These are phyloP conservation scores for Stigmatopora argus DNA, from an alignment of 2,113 vertebrate species.

Conservation along the genomic window DNA sequence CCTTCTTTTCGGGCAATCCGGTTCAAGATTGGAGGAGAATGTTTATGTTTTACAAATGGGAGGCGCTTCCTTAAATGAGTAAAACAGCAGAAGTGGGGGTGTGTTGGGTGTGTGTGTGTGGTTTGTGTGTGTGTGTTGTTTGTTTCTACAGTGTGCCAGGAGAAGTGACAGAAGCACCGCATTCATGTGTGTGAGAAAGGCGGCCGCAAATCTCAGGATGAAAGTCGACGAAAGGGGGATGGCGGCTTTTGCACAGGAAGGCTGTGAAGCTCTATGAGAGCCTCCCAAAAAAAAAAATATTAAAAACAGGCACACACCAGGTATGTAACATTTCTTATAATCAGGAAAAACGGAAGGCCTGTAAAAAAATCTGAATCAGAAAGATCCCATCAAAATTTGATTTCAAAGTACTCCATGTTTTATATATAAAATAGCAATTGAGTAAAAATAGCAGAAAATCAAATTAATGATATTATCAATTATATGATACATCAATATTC, in stretches of 20 bases:
- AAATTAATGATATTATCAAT: no score
- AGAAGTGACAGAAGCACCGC: constrained; percentile 71
- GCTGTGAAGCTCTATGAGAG: constrained; percentile 55
- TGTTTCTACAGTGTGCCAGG: constrained; percentile 66
- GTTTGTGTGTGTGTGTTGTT: constrained; percentile 51
- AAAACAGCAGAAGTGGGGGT: background rate
- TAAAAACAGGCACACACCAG: constrained; percentile 32
- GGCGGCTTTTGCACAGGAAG: constrained; percentile 63
- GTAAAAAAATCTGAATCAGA: no score
- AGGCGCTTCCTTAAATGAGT: background rate
- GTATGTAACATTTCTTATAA: no score
- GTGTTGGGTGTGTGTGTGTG: constrained; percentile 19
- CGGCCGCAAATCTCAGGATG: constrained; percentile 57
- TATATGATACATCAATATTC: no score
- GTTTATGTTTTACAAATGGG: background rate
- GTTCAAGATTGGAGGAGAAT: constrained; percentile 26
- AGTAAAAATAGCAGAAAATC: background rate
- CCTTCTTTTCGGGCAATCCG: background rate
- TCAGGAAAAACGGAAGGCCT: no score
- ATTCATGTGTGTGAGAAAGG: constrained; percentile 71
- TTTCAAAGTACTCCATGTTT: constrained; percentile 46
- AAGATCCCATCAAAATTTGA: no score
- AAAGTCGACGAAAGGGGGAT: constrained; percentile 49
- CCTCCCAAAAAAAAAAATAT: constrained; percentile 31
- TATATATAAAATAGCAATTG: constrained; percentile 5